These are phyloP conservation scores for Rhinogobius similis DNA, from an alignment of 2,113 vertebrate genomes.

Conservation along the genomic window DNA sequence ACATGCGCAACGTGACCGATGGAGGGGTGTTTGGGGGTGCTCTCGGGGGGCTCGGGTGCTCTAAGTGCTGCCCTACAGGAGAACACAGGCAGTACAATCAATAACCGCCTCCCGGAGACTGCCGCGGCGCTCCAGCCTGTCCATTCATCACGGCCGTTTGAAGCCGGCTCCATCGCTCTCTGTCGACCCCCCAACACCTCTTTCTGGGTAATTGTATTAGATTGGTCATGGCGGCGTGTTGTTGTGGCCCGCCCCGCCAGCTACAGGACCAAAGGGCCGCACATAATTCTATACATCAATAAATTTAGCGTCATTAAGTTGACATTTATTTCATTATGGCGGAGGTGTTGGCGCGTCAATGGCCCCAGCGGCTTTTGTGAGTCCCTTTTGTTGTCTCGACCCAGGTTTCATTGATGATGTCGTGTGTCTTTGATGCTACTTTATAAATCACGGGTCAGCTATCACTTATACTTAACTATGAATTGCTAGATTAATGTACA, in stretches of 20 bases:
- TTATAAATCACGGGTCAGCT: not conserved
- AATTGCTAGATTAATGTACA: not conserved
- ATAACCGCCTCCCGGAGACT: conserved; percentile 56
- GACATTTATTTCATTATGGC: conserved; percentile 43
- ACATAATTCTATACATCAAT: conserved; percentile 35
- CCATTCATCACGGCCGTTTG: conserved; percentile 70
- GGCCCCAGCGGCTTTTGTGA: conserved; percentile 9
- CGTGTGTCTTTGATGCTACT: not conserved
- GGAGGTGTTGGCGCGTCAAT: conserved; percentile 25
- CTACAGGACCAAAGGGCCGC: conserved; percentile 37
- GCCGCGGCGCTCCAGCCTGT: conserved; percentile 64
- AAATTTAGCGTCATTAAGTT: conserved; percentile 43
- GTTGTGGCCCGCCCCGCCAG: conserved; percentile 44
- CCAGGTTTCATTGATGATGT: not conserved
- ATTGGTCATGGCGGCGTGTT: conserved; percentile 61
- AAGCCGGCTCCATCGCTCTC: conserved; percentile 71
- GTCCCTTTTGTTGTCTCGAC: conserved; percentile 9
- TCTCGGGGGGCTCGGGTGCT: conserved; percentile 51
- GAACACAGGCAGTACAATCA: conserved; percentile 68
- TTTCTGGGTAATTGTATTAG: conserved; percentile 73
- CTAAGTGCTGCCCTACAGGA: conserved; percentile 66
- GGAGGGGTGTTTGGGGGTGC: conserved; percentile 50
- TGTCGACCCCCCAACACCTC: conserved; percentile 64
- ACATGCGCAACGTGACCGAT: conserved; percentile 67
- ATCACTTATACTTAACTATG: not conserved